Evolutionary conservation across 2,797 vertebrate genomes (phyloP), one percentile per base, ranked within the genome.

Genomic region (Muscicapa striata): DNA sequence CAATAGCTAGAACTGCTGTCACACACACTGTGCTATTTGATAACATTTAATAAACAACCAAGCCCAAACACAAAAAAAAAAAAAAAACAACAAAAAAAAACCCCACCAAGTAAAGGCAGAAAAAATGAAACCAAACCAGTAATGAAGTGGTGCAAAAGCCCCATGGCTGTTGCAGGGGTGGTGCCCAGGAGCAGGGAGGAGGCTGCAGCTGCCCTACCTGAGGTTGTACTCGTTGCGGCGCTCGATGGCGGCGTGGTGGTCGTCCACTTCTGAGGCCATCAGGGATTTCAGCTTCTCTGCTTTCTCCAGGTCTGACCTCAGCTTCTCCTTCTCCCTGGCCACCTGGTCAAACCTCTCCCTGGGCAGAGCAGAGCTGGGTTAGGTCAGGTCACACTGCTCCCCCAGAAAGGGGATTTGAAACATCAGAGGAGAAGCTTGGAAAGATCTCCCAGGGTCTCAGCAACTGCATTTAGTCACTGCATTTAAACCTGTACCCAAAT

Each of bases 261-360:
- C 99, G 1, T 99, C 99, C 78, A 99, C 99, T 55, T 99, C 99
- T 0, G 98, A 97, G 16, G 99, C 99, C 94, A 99, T 98, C 29
- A 99, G 98, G 41, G 97, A 98, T 96, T 99, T 99, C 67, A 99
- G 97, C 87, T 98, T 99, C 85, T 99, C 99, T 0, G 98, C 98
- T 77, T 99, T 99, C 40, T 99, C 99, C 96, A 99, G 96, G 96
- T 99, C 99, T 0, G 97, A 98, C 1, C 98, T 97, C 58, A 99
- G 98, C 96, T 99, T 99, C 93, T 99, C 98, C 57, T 99, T 99
- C 95, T 99, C 99, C 87, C 98, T 97, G 93, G 98, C 97, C 76
- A 98, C 98, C 87, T 98, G 96, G 93, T 99, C 99, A 6, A 98
- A 97, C 34, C 97, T 94, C 87, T 99, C 99, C 95, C 99, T 99